Evolutionary conservation across 2,113 vertebrate genomes (phyloP).

Genomic region (Poicephalus meyeri): DNA sequence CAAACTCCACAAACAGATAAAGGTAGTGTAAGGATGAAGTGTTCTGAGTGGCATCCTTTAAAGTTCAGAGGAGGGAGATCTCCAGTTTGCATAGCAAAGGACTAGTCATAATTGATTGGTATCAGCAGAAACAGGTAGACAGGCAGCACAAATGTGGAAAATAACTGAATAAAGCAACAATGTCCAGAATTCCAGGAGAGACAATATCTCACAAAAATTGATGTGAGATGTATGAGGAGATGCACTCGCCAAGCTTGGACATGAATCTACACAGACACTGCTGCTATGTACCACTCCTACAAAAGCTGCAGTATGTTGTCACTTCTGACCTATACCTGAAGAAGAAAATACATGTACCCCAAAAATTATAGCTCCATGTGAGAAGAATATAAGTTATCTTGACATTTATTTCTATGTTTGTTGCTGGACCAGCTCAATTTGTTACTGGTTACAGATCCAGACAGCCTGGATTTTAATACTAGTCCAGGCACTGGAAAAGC

Average conservation of each 20-base stretch:
- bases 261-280: background rate
- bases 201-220: conserved; percentile 14
- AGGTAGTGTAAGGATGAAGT: background rate
- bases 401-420: background rate
- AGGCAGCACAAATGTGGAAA: conserved; percentile 24
- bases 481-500: background rate
- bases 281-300: background rate
- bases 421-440: background rate
- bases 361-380: background rate
- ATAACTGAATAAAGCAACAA: conserved; percentile 20
- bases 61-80: background rate
- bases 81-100: background rate
- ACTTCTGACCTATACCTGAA: background rate
- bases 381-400: background rate
- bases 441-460: background rate
- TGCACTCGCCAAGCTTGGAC: background rate
- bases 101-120: background rate
- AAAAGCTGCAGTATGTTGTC: background rate
- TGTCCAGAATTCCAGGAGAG: background rate
- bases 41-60: background rate
- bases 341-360: background rate
- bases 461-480: background rate
- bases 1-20: background rate
- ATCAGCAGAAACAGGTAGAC: background rate
- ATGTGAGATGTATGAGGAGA: background rate